Conservation (phyloP, 2,797 vertebrate species). For the Diceros bicornis region DNA sequence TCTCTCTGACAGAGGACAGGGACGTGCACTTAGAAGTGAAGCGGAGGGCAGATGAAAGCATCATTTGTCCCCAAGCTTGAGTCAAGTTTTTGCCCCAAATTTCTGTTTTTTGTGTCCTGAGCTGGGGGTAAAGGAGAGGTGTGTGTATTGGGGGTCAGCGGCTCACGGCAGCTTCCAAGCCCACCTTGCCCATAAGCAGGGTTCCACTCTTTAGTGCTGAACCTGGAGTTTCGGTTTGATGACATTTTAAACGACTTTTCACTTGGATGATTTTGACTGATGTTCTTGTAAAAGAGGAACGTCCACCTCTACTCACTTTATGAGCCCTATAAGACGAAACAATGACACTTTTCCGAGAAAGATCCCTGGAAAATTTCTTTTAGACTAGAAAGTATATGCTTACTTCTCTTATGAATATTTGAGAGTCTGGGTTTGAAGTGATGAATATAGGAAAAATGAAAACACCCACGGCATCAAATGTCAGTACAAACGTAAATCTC, state of each 20-base stretch:
- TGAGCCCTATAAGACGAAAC: background rate
- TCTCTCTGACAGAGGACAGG: rapidly evolving
- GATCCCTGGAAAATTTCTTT: background rate
- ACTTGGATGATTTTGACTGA: background rate
- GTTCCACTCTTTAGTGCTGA: rapidly evolving
- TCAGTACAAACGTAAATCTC: rapidly evolving
- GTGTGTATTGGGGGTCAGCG: rapidly evolving
- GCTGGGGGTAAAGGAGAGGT: background rate
- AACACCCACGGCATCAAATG: background rate
- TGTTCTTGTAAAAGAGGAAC: background rate
- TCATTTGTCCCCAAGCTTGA: too few relatives aligned
- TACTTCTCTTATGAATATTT: background rate
- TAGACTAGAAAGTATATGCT: background rate
- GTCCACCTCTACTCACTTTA: background rate
- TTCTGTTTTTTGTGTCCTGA: too few relatives aligned
- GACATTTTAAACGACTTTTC: background rate
- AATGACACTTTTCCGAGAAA: background rate
- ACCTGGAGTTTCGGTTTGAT: background rate
- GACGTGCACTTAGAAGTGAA: background rate
- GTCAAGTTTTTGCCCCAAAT: too few relatives aligned
- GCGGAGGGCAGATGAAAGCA: rapidly evolving
- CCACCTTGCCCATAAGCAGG: background rate
- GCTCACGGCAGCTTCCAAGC: background rate
- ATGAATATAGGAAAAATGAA: background rate
- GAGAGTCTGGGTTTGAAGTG: background rate